phyloP scores from a whole-genome alignment of 1,140 invertebrate genomes.

The Sycophaga agraensis region DNA sequence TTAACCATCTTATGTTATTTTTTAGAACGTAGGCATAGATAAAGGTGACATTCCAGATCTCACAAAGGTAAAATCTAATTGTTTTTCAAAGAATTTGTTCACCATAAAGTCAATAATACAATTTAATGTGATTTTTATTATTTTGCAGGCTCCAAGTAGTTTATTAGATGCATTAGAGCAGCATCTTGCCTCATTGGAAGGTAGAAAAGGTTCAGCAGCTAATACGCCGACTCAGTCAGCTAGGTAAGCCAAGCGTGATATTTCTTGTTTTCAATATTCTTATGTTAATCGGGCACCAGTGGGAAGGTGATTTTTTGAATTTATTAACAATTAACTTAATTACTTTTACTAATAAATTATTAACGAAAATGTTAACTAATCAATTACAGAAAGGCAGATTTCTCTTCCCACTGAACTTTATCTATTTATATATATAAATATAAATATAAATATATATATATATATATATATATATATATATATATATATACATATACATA shows the following conservation, averaged over 20 bases:
- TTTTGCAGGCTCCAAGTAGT: conserved; percentile 87
- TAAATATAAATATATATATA: no score
- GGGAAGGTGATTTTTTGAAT: conserved; percentile 4
- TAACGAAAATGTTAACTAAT: background rate
- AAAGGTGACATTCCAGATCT: conserved; percentile 99
- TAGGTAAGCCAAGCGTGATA: conserved; percentile 61
- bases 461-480: background rate
- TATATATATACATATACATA: no score
- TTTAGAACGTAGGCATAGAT: conserved; percentile 95
- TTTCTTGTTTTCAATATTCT: conserved; percentile 18
- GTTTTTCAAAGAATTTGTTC: background rate
- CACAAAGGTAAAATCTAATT: conserved; percentile 72
- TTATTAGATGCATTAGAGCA: conserved; percentile 96
- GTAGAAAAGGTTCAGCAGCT: conserved; percentile 83
- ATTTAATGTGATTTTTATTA: background rate
- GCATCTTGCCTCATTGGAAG: conserved; percentile 90
- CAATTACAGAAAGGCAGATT: background rate
- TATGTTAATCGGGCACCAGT: conserved; percentile 7
- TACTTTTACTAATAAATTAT: background rate
- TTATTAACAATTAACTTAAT: background rate
- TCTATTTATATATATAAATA: background rate
- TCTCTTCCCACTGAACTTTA: conserved; percentile 17
- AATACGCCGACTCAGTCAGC: conserved; percentile 83
- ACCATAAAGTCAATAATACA: no score
- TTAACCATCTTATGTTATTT: conserved; percentile 23